Percentiles rank a stretch among this genome's conserved stretches.
These are phyloP conservation scores for Eublepharis macularius DNA, from an alignment of 2,113 vertebrate species.

Conservation along the genomic window DNA sequence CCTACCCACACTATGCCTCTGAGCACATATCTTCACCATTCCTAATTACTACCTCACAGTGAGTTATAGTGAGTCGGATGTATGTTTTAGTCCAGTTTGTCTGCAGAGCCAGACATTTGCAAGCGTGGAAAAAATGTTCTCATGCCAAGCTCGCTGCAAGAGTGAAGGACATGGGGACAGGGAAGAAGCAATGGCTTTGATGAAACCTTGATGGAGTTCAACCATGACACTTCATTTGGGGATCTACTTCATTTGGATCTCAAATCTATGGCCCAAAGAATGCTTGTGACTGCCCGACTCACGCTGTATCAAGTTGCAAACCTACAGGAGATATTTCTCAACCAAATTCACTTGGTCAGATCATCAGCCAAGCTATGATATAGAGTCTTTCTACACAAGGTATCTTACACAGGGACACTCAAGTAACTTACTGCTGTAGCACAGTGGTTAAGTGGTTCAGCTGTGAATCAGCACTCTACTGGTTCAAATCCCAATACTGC, in stretches of 20 bases:
- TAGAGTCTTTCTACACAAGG: too few species aligned
- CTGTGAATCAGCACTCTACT: too few species aligned
- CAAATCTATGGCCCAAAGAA: background rate
- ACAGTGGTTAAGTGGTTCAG: too few species aligned
- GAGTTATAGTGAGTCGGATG: background rate
- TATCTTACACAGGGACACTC: too few species aligned
- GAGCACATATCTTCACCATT: conserved; percentile 4
- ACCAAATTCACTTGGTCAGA: background rate
- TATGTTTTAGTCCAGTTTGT: background rate
- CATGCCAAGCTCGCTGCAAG: conserved; percentile 1
- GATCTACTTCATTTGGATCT: background rate
- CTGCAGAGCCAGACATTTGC: background rate
- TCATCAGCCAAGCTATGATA: background rate
- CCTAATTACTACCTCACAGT: conserved; percentile 10
- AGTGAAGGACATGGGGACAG: background rate
- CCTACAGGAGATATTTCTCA: background rate
- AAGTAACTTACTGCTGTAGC: too few species aligned
- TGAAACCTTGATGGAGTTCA: background rate
- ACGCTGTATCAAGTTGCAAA: background rate
- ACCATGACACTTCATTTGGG: background rate
- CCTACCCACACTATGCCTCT: background rate
- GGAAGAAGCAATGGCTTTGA: background rate
- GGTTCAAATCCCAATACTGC: too few species aligned
- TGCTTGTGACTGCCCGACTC: too few species aligned
- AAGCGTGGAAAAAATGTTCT: background rate